These are phyloP conservation scores for Druon quercuslanigerum DNA, from an alignment of 1,140 invertebrate species.

Conservation along the genomic window DNA sequence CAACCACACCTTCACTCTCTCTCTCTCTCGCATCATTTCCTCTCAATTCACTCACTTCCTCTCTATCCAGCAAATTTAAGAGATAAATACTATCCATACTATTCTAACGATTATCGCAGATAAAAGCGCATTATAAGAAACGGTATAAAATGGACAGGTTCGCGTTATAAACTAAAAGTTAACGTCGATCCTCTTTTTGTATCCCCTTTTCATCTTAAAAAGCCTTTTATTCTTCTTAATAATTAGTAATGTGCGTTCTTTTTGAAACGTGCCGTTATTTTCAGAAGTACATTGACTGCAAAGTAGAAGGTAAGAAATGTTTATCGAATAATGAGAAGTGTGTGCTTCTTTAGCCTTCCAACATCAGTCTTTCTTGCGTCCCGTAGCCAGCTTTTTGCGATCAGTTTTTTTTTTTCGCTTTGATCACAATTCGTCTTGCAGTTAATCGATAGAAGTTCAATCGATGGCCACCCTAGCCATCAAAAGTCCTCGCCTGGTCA, in stretches of 20 bases:
- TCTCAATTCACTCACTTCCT: constrained; percentile 26
- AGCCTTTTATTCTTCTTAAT: constrained; percentile 42
- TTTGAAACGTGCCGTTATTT: constrained; percentile 41
- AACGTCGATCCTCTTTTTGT: constrained; percentile 19
- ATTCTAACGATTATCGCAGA: constrained; percentile 67
- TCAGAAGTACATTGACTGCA: constrained; percentile 58
- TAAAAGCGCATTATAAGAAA: constrained; percentile 72
- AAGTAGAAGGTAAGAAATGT: constrained; percentile 45
- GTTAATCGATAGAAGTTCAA: constrained; percentile 64
- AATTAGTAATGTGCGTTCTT: constrained; percentile 47
- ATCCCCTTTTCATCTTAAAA: constrained; percentile 42
- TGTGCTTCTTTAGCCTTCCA: constrained; percentile 57
- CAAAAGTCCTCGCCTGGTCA: constrained; percentile 81
- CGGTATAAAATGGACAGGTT: constrained; percentile 73
- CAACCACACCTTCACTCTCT: constrained; percentile 30
- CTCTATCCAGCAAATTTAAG: constrained; percentile 11
- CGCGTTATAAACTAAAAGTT: constrained; percentile 41
- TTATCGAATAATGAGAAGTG: constrained; percentile 45
- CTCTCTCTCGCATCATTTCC: constrained; percentile 5
- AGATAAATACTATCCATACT: constrained; percentile 71
- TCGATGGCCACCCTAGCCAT: constrained; percentile 80
- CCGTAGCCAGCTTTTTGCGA: constrained; percentile 42
- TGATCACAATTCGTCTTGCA: constrained; percentile 32
- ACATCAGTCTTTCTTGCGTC: constrained; percentile 68
- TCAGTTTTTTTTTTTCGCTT: constrained; percentile 33